A percentile compares a stretch with the other conserved stretches of the same genome.
phyloP scores from a whole-genome alignment of 2,113 vertebrate species.

The Pelvicachromis taeniatus region DNA sequence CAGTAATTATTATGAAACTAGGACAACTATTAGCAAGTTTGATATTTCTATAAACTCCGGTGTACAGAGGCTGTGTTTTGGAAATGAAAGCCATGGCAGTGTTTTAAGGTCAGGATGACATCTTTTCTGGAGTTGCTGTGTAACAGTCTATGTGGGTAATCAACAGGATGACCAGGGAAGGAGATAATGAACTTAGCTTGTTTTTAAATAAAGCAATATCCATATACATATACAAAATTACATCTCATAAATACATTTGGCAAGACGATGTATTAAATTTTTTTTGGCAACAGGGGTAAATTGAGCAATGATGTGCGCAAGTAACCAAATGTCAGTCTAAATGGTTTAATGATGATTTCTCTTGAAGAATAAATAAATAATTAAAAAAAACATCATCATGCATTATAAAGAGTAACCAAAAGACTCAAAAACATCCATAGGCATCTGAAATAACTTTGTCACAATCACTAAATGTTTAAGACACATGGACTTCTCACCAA shows the following conservation, averaged over 20 bases:
- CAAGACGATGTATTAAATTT: conserved; percentile 50
- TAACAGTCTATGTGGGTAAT: conserved; percentile 56
- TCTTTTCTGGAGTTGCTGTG: conserved; percentile 37
- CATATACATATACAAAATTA: conserved; percentile 67
- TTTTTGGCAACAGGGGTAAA: conserved; percentile 55
- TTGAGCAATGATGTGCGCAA: conserved; percentile 59
- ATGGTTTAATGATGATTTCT: conserved; percentile 48
- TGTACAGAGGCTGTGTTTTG: conserved; percentile 11
- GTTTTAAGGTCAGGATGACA: conserved; percentile 43
- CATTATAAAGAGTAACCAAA: conserved; percentile 68
- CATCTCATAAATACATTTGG: conserved; percentile 73
- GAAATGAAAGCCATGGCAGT: conserved; percentile 47
- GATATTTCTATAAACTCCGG: conserved; percentile 24
- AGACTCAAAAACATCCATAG: conserved; percentile 67
- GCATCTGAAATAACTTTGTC: conserved; percentile 65
- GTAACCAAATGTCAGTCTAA: conserved; percentile 53
- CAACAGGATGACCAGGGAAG: conserved; percentile 9
- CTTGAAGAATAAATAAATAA: conserved; percentile 38
- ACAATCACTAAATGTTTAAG: conserved; percentile 73
- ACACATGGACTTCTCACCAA: conserved; percentile 67
- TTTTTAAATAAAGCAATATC: conserved; percentile 60
- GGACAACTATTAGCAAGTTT: conserved; percentile 7
- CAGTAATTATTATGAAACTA: conserved; percentile 21
- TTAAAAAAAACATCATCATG: conserved; percentile 49
- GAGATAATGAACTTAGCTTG: conserved; percentile 45